Evolutionary conservation across 30 jellyfish, hydroid and myxozoan species (phyloP).

Genomic region (Turritopsis dohrnii): DNA sequence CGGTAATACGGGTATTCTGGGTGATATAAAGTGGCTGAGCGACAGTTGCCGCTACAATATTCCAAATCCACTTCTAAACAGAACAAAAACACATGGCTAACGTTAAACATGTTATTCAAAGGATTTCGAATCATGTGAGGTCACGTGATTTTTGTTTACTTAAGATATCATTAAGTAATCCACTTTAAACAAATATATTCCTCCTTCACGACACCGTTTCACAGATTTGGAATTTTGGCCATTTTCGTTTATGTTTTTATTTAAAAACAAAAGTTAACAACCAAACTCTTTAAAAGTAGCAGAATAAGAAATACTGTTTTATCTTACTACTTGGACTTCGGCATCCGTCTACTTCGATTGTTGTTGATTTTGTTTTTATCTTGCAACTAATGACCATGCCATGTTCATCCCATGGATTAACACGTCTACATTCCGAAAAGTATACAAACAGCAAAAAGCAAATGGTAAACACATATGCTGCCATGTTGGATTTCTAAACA

Average conservation of each 20-base stretch:
- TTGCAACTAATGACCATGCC: slow-evolving; percentile 33
- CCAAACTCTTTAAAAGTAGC: background rate
- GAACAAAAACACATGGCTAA: too few relatives aligned
- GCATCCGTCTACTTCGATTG: slow-evolving; percentile 19
- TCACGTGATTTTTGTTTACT: too few relatives aligned
- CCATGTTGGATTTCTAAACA: background rate
- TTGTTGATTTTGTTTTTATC: background rate
- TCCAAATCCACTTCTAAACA: slow-evolving; percentile 28
- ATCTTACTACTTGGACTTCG: slow-evolving; percentile 9
- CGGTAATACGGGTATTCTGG: slow-evolving; percentile 24
- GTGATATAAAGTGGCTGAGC: slow-evolving; percentile 24
- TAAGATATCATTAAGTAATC: too few relatives aligned
- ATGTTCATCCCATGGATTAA: background rate
- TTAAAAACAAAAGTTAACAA: background rate
- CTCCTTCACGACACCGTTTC: too few relatives aligned
- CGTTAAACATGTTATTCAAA: too few relatives aligned
- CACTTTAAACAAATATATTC: too few relatives aligned
- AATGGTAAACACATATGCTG: background rate
- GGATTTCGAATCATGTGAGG: too few relatives aligned
- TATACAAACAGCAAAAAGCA: background rate
- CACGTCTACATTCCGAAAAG: background rate
- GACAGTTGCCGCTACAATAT: slow-evolving; percentile 35
- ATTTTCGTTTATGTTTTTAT: too few relatives aligned
- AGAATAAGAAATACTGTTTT: background rate
- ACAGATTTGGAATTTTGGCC: too few relatives aligned